Conservation (phyloP, 2,797 vertebrate species). For the Orientallactaga sibirica region DNA sequence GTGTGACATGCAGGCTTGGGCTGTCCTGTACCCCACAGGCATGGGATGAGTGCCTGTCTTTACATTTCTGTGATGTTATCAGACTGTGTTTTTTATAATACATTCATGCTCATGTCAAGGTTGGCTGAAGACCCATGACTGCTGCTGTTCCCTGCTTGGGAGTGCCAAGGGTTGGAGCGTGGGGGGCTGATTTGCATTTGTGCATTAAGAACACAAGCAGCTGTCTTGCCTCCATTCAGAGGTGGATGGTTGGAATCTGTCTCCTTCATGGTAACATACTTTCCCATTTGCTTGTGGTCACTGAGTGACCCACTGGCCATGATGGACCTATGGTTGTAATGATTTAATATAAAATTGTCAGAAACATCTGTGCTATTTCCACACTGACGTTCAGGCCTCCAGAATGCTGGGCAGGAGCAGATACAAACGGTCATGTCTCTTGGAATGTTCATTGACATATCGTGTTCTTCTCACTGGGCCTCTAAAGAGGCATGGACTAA, state of each 20-base stretch:
- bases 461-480: background rate
- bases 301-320: background rate
- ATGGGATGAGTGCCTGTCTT: background rate
- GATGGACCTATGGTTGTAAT: background rate
- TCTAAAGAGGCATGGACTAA: background rate
- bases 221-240: background rate
- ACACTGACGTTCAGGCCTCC: background rate
- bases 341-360: background rate
- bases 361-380: background rate
- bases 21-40: background rate
- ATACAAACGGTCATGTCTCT: background rate
- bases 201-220: background rate
- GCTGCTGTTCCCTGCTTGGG: slow-evolving; percentile 20
- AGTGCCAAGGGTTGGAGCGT: background rate
- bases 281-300: background rate
- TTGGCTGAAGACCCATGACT: background rate
- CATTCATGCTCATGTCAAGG: background rate
- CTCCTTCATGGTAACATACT: background rate
- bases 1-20: background rate
- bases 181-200: background rate
- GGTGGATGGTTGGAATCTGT: background rate
- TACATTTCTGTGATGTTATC: background rate
- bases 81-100: slow-evolving; percentile 22
- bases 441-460: background rate
- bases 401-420: accelerated